A percentile compares a stretch with the other conserved stretches of the same genome.
phyloP scores from a whole-genome alignment of 1,140 invertebrate genomes.

The Maniola jurtina region DNA sequence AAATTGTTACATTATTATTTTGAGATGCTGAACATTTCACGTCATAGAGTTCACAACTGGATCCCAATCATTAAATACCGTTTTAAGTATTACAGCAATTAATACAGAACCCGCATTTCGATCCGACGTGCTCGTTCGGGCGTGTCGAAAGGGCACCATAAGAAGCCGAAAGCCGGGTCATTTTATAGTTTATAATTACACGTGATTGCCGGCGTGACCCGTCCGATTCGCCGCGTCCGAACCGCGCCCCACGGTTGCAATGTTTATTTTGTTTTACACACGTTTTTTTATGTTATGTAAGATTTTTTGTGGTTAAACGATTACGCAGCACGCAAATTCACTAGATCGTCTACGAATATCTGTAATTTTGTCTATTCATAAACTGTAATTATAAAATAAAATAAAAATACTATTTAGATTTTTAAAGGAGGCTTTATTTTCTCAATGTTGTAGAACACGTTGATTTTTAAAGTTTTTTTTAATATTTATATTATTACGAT shows the following conservation, averaged over 20 bases:
- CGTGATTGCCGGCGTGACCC: slow-evolving; percentile 58
- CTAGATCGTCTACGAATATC: too few relatives aligned
- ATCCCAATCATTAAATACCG: slow-evolving; percentile 7
- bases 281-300: neutral
- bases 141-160: slow-evolving; percentile 64
- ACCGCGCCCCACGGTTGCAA: slow-evolving; percentile 39
- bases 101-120: slow-evolving; percentile 44
- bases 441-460: too few relatives aligned
- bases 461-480: too few relatives aligned
- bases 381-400: too few relatives aligned
- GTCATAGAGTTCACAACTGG: neutral
- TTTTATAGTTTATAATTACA: slow-evolving; percentile 75
- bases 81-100: slow-evolving; percentile 25
- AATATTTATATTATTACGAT: too few relatives aligned
- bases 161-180: slow-evolving; percentile 66
- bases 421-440: too few relatives aligned
- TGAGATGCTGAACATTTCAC: neutral
- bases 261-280: slow-evolving; percentile 48
- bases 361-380: too few relatives aligned
- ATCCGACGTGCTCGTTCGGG: slow-evolving; percentile 18
- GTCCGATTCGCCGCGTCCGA: slow-evolving; percentile 42
- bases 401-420: too few relatives aligned
- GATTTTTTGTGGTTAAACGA: neutral
- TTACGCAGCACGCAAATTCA: too few relatives aligned
- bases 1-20: too few relatives aligned